These are phyloP conservation scores for Taenioides sp. DNA, from an alignment of 2,797 vertebrate species.

Conservation along the genomic window DNA sequence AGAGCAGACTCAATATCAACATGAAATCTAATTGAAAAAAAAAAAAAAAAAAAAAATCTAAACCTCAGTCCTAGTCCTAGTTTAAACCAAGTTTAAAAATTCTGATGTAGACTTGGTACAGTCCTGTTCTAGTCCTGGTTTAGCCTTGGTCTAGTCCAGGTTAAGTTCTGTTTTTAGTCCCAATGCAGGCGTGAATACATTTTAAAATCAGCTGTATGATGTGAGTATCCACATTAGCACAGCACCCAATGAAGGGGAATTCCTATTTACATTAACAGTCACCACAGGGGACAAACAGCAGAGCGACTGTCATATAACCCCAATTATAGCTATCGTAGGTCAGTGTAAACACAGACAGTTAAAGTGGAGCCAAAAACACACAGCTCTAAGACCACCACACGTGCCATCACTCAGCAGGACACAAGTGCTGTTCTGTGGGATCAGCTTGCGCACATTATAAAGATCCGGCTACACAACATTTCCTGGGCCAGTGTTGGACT, in stretches of 20 bases:
- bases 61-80: background rate
- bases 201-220: background rate
- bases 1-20: background rate
- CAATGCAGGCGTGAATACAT: background rate
- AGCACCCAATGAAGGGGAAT: constrained; percentile 15
- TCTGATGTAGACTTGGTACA: too few species aligned
- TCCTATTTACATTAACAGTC: constrained; percentile 26
- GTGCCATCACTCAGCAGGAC: constrained; percentile 66
- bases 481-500: constrained; percentile 63
- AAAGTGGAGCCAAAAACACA: constrained; percentile 69
- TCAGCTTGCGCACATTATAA: constrained; percentile 21
- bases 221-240: background rate
- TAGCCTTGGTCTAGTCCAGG: too few species aligned
- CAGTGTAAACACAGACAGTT: constrained; percentile 65
- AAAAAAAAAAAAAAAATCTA: background rate
- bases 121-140: too few species aligned
- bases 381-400: constrained; percentile 57
- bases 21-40: background rate
- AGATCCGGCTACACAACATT: constrained; percentile 42
- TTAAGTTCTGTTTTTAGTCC: too few species aligned
- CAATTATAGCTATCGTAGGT: constrained; percentile 71
- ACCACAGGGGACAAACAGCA: constrained; percentile 28
- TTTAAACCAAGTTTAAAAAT: too few species aligned
- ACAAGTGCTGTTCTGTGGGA: constrained; percentile 31
- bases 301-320: constrained; percentile 53